Base-by-base conservation (phyloP, 2,113 vertebrate genomes). In the Cephalopholis sonnerati region DNA sequence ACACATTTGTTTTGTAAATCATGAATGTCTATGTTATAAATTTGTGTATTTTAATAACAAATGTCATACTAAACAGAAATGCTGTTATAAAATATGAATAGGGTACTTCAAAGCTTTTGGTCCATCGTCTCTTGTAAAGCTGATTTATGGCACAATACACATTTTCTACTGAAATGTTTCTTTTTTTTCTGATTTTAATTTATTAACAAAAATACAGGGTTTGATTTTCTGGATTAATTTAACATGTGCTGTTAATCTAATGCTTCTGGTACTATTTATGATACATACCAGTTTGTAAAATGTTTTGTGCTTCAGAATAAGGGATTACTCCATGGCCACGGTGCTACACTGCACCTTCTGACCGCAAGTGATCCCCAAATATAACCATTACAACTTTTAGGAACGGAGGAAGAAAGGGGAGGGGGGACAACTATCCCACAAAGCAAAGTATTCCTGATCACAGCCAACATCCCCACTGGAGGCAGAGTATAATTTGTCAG, bases 11-110 rank as follows among this genome's bases (percentile, higher is more conserved):
- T 95, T 95, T 92, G 88, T 95, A 91, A 93, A 94, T 92, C 92
- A 94, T 93, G 84, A 94, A 94, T 93, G 91, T 95, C 91, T 91
- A 90, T 94, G 89, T 94, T 92, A 87, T 80, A 91, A 92, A 84
- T 93, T 61, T 92, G 87, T 93, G 92, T 92, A 94, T 93, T 95
- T 95, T 91, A 94, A 93, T 94, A 94, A 95, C 90, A 93, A 88
- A 91, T 89, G 89, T 88, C 84, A 91, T 79, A 93, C 88, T 91
- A 90, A 92, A 92, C 87, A 86, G 79, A 90, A 85, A 91, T 86
- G 48, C 75, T 71, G 69, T 85, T 88, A 83, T 90, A 87, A 84
- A 91, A 86, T 84, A 86, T 88, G 65, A 92, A 86, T 91, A 86
- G 69, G 76, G 77, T 77, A 80, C 79, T 87, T 88, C 20, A 80